Conservation (phyloP, 2,113 vertebrate species). For the Falcunculus frontatus region DNA sequence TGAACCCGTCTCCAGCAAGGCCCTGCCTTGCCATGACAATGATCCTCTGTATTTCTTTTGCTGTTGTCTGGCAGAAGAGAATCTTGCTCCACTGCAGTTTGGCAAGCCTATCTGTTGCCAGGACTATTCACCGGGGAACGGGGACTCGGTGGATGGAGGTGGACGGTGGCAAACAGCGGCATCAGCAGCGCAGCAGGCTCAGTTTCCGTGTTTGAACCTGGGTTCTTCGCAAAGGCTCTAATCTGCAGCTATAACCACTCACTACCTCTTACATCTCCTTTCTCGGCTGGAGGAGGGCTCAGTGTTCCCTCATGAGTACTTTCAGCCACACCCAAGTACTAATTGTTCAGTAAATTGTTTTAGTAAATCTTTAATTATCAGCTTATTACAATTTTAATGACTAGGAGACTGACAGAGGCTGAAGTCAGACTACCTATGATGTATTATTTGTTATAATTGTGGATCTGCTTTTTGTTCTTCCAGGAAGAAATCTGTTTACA, state of each 20-base stretch:
- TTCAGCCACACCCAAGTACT: neutral
- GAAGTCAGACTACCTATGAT: neutral
- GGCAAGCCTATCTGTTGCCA: neutral
- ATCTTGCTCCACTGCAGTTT: neutral
- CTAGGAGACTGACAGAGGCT: neutral
- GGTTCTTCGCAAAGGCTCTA: neutral
- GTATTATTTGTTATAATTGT: neutral
- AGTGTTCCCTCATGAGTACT: neutral
- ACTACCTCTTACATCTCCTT: neutral
- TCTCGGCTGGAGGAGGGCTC: neutral
- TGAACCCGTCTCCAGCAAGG: neutral
- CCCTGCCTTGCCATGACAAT: neutral
- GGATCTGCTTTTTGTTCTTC: neutral
- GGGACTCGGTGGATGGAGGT: neutral
- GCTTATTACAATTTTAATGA: neutral
- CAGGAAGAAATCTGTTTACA: neutral
- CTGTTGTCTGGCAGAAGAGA: neutral
- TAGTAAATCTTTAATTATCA: constrained; percentile 9
- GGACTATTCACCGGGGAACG: accelerated
- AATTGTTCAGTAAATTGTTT: constrained; percentile 25
- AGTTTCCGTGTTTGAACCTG: neutral
- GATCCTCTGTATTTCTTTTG: neutral
- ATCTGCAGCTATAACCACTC: neutral
- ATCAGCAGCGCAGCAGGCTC: neutral
- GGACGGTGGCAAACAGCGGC: neutral